Evolutionary conservation across 2,113 vertebrate genomes (phyloP), one percentile per base, ranked within the genome.

Genomic region (Chaetura pelagica): DNA sequence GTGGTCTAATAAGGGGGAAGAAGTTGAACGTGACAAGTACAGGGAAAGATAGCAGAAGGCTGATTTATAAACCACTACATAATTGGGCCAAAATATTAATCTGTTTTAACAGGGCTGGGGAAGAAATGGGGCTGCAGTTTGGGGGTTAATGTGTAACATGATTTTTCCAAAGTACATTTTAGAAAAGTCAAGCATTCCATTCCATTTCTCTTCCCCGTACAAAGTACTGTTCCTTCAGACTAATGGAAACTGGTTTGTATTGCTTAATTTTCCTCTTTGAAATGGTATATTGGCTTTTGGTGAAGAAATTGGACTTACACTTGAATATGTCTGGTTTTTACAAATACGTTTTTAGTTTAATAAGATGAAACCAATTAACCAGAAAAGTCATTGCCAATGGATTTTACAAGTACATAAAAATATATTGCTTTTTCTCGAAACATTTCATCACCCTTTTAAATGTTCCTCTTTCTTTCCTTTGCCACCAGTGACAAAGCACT

Each of bases 1-100:
- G 96, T 94, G 96, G 97, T 97, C 96, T 97, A 97, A 97, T 96
- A 97, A 93, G 90, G 94, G 74, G 89, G 76, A 97, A 78, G 57
- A 93, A 92, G 89, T 84, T 7, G 44, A 94, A 97, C 67, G 38
- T 91, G 95, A 93, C 88, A 93, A 95, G 74, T 92, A 88, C 93
- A 93, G 58, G 83, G 75, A 62, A 96, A 93, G 78, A 94, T 76
- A 93, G 67, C 64, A 92, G 67, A 94, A 83, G 68, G 73, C 52
- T 89, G 62, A 55, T 92, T 77, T 84, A 63, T 91, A 89, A 97
- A 94, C 71, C 76, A 69, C 58, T 38, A n/a, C 46, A 32, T 67
- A 88, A 84, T 66, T 86, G 34, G 84, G 54, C 52, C 77, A 80
- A 93, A 95, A 88, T 89, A 58, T 40, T 49, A 1, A 48, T 64